Evolutionary conservation across 2,888 invertebrate species (phyloP), one percentile per base, ranked within the genome.

Genomic region (Cerastoderma edule): DNA sequence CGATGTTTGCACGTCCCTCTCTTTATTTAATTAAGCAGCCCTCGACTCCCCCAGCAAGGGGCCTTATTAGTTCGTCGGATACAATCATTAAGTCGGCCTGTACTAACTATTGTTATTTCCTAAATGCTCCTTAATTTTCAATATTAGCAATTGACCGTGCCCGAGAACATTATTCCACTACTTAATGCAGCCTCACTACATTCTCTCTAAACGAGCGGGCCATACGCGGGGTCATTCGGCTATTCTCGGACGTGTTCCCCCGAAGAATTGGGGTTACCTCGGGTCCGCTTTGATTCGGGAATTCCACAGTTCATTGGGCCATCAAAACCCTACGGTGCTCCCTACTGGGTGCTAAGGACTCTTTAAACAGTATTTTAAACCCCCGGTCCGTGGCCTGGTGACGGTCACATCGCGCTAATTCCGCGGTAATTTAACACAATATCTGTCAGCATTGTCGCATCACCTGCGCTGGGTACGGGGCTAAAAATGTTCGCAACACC

Each of bases 71-170:
- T 50, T 68, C 53, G 67, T 27, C 78, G 72, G 82, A 83, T 85
- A 83, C 77, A 75, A 78, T 82, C 83, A 85, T 85, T 85, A 83
- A 78, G 72, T 50, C 65, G 65, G 63, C 67, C 48, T 72, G 69
- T 69, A 71, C 68, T 67, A 70, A 71, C 67, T 76, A 72, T 79
- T 69, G 78, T 80, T 76, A 79, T 78, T 80, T 79, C 75, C 68
- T 68, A 68, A 78, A 78, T 75, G 65, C 77, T 69, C 53, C 63
- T 65, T 33, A 50, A 72, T 68, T 72, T 67, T 63, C 72, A 80
- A 80, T 80, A 78, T 73, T 77, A 69, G 72, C 85, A 82, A 83
- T 83, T 85, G 83, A 82, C 77, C 78, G 71, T 74, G 65, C 65
- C 69, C 63, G 44, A 66, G 69, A 65, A 54, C 53, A 72, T 65